Evolutionary conservation across 1,140 invertebrate genomes (phyloP), one percentile per base, ranked within the genome.

Genomic region (Drosophila sproati): DNA sequence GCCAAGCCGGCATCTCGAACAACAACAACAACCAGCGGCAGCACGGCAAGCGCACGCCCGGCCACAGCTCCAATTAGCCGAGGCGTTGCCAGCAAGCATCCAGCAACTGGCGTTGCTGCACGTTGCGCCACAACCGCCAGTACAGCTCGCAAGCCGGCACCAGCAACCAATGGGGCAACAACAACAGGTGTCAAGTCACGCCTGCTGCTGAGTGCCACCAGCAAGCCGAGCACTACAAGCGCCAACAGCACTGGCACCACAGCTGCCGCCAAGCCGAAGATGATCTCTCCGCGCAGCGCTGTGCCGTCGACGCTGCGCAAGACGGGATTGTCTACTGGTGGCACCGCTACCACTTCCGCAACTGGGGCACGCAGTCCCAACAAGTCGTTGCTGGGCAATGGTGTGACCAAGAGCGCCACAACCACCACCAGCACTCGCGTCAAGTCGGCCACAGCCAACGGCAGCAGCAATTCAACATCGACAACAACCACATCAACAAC

Each of bases 241-340:
- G 29, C 37, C 52, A 47, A 5, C 54, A 37, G 55, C 8, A n/a
- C 43, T 7, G 12, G 64, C 35, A n/a, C 34, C 2, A n/a, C 52
- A 10, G 51, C 43, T 20, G 54, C 86, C 29, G 64, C 80, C 43
- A 91, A 91, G 69, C 72, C 86, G 3, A 91, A 91, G 72, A 57
- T 62, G 20, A 41, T 64, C 5, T 83, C 85, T 5, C 90, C 90
- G 8, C 86, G 80, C 6, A 72, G 66, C 51, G 66, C 76, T 6
- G 29, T 87, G 31, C 34, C 68, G 8, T 85, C 74, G 29, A 75
- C 87, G 35, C 35, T 79, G 50, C 90, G 90, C 7, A 91, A 91
- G 35, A 8, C 74, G 12, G 39, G 86, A 3, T 54, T 66, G 6
- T 45, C 47, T 5, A 52, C 73, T 5, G 56, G 20, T 20, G 20